Base-by-base conservation (phyloP, 2,888 invertebrate species). In the Ganaspis brasiliensis region DNA sequence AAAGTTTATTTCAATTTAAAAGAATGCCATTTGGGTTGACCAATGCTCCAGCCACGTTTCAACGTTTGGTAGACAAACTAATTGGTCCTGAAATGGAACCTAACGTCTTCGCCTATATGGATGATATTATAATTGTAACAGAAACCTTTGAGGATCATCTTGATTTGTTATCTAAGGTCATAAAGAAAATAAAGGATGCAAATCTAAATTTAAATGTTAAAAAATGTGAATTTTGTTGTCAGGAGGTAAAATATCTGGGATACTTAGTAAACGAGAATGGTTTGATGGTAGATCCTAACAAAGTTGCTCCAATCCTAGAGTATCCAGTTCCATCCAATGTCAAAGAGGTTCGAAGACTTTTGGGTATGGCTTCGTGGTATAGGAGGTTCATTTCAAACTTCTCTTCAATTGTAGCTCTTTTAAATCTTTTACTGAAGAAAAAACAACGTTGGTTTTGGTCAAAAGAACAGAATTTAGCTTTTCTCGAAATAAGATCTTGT, bases 311-410 rank as follows among this genome's bases (percentile, higher is more conserved):
- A 0, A 80, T 83, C 0, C 2, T 78, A 0, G 73, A 84, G 2
- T 84, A 83, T 31, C 85, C 84, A 0, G n/a, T 10, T 0, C 87
- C 87, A 0, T 70, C 31, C 6, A 31, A 70, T 14, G 31, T 83
- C 0, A 81, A 79, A 9, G 78, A 85, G 37, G 19, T 88, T 0
- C 77, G 83, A 2, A 61, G 81, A 0, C 88, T 89, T 61, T n/a
- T 89, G 0, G 89, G 88, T 0, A 73, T 89, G 73, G 79, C 80
- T 0, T 82, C 82, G 0, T 89, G 87, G 85, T 89, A 88, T 67
- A 77, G 85, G 0, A 80, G 83, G 0, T 87, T 86, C 56, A 79
- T 87, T 0, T 74, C 74, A 0, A 72, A 86, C 52, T 85, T 83
- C 49, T 76, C 84, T 0, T 75, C 79, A 0, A 57, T 82, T 2